Evolutionary conservation across 1,140 invertebrate genomes (phyloP).

Genomic region (Philotrypesis tridentata): DNA sequence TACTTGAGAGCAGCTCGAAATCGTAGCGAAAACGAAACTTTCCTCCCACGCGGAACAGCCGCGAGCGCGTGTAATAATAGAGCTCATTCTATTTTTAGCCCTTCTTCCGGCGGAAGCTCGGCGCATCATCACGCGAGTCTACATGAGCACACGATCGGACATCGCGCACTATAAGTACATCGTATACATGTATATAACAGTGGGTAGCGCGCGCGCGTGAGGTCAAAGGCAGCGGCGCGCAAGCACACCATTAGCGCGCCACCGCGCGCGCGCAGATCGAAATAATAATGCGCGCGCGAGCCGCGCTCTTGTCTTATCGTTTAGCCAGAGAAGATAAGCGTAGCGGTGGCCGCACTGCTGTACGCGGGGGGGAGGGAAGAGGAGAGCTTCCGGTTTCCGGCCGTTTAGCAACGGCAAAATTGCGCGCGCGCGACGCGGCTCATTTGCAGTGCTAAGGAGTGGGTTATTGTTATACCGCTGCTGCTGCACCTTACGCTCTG

Average conservation of each 20-base stretch:
- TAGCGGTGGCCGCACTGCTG: too few relatives aligned
- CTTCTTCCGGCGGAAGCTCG: slow-evolving; percentile 27
- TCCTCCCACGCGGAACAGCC: background rate
- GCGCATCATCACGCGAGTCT: slow-evolving; percentile 9
- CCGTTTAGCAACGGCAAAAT: slow-evolving; percentile 1
- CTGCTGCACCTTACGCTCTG: background rate
- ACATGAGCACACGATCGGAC: too few relatives aligned
- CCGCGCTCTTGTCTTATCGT: background rate
- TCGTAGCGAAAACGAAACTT: background rate
- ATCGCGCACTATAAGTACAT: too few relatives aligned
- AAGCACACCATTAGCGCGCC: too few relatives aligned
- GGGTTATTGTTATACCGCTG: background rate
- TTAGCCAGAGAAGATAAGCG: background rate
- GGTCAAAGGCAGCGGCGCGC: slow-evolving; percentile 10
- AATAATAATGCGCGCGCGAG: slow-evolving; percentile 1
- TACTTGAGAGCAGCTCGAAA: background rate
- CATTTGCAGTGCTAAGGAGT: background rate
- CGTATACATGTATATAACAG: too few relatives aligned
- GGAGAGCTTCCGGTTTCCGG: slow-evolving; percentile 12
- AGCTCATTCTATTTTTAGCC: slow-evolving; percentile 20
- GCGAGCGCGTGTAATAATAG: too few relatives aligned
- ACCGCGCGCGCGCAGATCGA: too few relatives aligned
- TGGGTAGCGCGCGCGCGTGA: background rate
- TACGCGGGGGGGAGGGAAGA: too few relatives aligned
- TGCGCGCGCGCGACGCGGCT: background rate